Percentiles rank a stretch among this genome's conserved stretches.
phyloP scores from a whole-genome alignment of 35 echinoderm and acorn worm species.

The Diadema setosum region DNA sequence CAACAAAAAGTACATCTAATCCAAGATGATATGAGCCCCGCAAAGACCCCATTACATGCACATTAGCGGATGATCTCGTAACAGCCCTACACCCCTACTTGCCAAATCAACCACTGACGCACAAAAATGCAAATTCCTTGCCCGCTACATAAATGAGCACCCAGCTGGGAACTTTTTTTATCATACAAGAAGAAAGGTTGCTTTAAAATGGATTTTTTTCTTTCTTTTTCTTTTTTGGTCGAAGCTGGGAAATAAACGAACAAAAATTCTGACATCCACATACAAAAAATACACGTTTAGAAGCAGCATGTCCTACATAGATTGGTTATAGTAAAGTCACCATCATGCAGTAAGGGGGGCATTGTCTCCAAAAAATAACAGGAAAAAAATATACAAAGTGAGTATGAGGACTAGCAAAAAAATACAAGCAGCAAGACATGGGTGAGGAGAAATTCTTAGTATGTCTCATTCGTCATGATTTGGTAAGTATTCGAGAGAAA shows the following conservation, averaged over 20 bases:
- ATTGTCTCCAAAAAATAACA: background rate
- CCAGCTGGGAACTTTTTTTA: too few relatives aligned
- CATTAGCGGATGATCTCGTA: too few relatives aligned
- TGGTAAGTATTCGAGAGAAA: constrained; percentile 2
- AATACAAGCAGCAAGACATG: constrained; percentile 5
- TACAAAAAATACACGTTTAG: background rate
- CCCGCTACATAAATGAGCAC: too few relatives aligned
- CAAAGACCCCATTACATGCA: too few relatives aligned
- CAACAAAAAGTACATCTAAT: too few relatives aligned
- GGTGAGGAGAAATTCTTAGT: background rate
- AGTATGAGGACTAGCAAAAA: background rate
- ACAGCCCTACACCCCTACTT: too few relatives aligned
- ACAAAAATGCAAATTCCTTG: too few relatives aligned
- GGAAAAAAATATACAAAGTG: background rate
- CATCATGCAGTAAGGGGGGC: background rate
- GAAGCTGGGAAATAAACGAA: background rate
- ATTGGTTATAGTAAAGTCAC: background rate
- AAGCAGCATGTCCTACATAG: background rate
- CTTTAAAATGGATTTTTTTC: too few relatives aligned
- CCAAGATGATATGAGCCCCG: too few relatives aligned
- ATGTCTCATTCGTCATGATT: background rate
- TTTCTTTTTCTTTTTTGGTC: too few relatives aligned
- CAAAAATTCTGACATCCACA: constrained; percentile 3
- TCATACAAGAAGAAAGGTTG: too few relatives aligned
- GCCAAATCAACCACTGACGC: too few relatives aligned